Conservation (phyloP, 2,113 vertebrate species). For the human (Homo sapiens) region GRCh38 chrX:138922501-138923000, state of each 20-base stretch:
- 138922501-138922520: neutral
- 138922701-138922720: neutral
- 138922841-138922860: neutral
- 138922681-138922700: neutral
- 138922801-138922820: neutral
- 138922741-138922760: neutral
- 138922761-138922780: neutral
- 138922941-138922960: neutral
- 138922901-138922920: neutral
- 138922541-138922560: neutral
- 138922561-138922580: neutral
- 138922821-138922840: neutral
- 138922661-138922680: neutral
- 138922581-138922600: neutral
- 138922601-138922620: neutral
- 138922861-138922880: neutral
- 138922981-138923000: neutral
- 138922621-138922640: neutral
- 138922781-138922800: slow-evolving; percentile 8
- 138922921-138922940: neutral
- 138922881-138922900: neutral
- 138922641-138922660: neutral
- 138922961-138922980: neutral
- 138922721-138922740: neutral
- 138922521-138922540: neutral